phyloP scores from a whole-genome alignment of 2,797 vertebrate genomes.

The Carduelis carduelis region DNA sequence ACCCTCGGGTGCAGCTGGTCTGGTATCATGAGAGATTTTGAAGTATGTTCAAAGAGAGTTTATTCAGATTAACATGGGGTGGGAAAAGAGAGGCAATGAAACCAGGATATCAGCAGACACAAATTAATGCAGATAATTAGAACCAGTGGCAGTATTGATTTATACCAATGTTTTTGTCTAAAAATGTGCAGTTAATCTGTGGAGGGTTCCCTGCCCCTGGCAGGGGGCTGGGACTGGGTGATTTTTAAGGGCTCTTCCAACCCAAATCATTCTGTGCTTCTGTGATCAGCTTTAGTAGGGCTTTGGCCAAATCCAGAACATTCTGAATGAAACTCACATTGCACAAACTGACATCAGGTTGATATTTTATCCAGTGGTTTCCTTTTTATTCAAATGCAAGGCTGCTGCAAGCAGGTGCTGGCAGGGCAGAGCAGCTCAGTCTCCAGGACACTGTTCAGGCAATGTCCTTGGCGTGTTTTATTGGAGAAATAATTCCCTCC shows the following conservation, averaged over 20 bases:
- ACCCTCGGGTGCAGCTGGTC: constrained; percentile 77
- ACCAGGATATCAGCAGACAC: not conserved
- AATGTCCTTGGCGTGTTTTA: not conserved
- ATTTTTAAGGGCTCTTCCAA: not conserved
- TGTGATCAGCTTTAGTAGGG: not conserved
- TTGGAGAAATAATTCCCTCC: not conserved
- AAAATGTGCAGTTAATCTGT: not conserved
- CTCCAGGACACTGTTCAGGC: not conserved
- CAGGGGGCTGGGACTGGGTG: not conserved
- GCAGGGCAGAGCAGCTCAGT: not conserved
- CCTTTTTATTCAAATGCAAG: not conserved
- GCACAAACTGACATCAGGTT: not conserved
- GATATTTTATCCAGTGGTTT: not conserved
- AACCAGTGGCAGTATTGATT: not conserved
- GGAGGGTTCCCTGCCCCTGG: not conserved
- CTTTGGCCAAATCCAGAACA: not conserved
- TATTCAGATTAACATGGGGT: not conserved
- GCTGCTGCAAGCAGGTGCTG: not conserved
- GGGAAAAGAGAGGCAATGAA: not conserved
- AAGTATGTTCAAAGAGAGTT: constrained; percentile 55
- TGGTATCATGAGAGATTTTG: constrained; percentile 72
- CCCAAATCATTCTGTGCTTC: not conserved
- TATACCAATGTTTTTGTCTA: not conserved
- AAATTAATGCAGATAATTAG: not conserved
- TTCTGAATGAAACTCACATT: not conserved